Evolutionary conservation across 2,113 vertebrate genomes (phyloP).

Genomic region (Gopherus evgoodei): DNA sequence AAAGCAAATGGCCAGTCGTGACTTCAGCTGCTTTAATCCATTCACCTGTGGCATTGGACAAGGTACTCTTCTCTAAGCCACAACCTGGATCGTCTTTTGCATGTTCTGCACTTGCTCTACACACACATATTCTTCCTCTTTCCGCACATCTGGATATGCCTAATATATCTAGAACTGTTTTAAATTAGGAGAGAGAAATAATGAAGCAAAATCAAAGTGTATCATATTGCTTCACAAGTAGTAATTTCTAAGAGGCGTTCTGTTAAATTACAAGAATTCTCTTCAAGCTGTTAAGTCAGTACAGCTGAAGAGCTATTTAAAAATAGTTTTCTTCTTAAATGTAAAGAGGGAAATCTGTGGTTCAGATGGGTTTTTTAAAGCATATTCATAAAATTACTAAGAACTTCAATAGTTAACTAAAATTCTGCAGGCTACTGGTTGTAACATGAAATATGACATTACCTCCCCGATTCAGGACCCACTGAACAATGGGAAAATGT

Average conservation of each 20-base stretch:
- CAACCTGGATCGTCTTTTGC: background rate
- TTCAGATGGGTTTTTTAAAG: background rate
- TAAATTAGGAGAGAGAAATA: background rate
- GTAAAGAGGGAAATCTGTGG: background rate
- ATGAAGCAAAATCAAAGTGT: background rate
- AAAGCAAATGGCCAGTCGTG: background rate
- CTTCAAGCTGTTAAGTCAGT: background rate
- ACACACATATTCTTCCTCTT: background rate
- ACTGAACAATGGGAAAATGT: background rate
- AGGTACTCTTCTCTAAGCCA: background rate
- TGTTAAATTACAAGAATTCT: background rate
- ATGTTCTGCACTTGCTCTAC: background rate
- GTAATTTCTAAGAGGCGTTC: background rate
- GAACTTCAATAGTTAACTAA: background rate
- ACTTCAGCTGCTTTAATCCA: background rate
- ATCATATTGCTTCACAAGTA: background rate
- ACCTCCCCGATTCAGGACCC: background rate
- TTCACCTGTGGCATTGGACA: background rate
- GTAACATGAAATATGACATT: rapidly evolving
- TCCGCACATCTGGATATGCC: background rate
- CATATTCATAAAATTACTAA: background rate
- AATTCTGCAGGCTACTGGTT: background rate
- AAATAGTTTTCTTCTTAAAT: background rate
- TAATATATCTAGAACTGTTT: too few relatives aligned
- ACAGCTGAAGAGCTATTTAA: background rate